Evolutionary conservation across 2,797 vertebrate genomes (phyloP).

Genomic region (Hippocampus kuda): DNA sequence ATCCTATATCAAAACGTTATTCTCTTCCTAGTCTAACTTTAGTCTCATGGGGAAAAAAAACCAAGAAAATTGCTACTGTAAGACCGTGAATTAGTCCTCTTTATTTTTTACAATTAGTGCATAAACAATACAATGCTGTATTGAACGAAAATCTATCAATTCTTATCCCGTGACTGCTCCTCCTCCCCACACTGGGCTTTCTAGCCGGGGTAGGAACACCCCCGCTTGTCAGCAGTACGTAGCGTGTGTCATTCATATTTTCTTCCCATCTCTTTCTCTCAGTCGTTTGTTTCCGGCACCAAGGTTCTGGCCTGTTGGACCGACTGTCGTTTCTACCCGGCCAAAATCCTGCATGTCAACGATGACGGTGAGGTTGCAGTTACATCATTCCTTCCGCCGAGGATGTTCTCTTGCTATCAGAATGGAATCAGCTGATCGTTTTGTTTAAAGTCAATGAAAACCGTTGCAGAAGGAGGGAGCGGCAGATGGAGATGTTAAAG

Average conservation of each 20-base stretch:
- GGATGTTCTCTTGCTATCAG: neutral
- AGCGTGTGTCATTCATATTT: neutral
- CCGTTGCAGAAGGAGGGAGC: too few relatives aligned
- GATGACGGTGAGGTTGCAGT: constrained; percentile 70
- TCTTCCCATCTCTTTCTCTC: neutral
- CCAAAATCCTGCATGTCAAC: constrained; percentile 81
- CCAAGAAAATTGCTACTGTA: too few relatives aligned
- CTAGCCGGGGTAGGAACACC: too few relatives aligned
- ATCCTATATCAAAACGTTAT: neutral
- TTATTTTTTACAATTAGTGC: too few relatives aligned
- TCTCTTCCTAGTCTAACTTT: neutral
- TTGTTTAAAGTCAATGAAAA: neutral
- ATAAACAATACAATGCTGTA: too few relatives aligned
- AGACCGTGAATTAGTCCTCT: too few relatives aligned
- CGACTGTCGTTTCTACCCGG: constrained; percentile 88
- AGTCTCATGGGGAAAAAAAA: neutral
- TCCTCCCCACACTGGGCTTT: too few relatives aligned
- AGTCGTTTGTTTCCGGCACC: constrained; percentile 75
- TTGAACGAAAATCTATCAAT: too few relatives aligned
- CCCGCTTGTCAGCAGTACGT: too few relatives aligned
- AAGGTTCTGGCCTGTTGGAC: constrained; percentile 92
- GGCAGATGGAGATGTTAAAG: too few relatives aligned
- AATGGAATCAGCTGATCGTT: neutral
- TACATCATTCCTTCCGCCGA: neutral
- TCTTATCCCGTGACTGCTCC: too few relatives aligned